A percentile compares a stretch with the other conserved stretches of the same genome.
phyloP scores from a whole-genome alignment of 2,888 invertebrate genomes.

The Clepsis dumicolana region DNA sequence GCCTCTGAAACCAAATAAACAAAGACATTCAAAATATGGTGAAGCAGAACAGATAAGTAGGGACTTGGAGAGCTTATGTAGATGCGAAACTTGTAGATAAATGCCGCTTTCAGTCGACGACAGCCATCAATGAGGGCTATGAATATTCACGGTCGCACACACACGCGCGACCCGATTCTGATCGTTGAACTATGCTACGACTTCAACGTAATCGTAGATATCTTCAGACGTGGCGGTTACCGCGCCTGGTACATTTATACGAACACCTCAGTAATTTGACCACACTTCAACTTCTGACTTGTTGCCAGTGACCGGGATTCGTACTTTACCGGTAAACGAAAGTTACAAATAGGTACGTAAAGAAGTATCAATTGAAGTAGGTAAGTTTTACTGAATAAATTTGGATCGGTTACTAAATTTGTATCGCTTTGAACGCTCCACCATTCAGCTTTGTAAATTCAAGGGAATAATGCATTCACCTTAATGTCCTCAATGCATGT shows the following conservation, averaged over 20 bases:
- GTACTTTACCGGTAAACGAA: too few relatives aligned
- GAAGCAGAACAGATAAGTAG: slow-evolving; percentile 16
- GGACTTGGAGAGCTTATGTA: slow-evolving; percentile 27
- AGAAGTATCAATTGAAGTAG: neutral
- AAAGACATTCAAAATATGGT: slow-evolving; percentile 24
- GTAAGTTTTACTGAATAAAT: neutral
- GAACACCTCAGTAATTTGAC: too few relatives aligned
- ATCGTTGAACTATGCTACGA: neutral
- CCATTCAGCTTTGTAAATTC: too few relatives aligned
- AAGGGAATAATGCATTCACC: too few relatives aligned
- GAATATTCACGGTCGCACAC: slow-evolving; percentile 54
- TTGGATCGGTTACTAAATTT: neutral
- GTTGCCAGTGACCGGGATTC: too few relatives aligned
- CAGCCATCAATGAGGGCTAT: slow-evolving; percentile 54
- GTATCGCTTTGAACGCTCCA: too few relatives aligned
- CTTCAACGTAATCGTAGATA: neutral
- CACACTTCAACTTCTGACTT: too few relatives aligned
- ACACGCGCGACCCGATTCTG: slow-evolving; percentile 17
- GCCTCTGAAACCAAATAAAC: slow-evolving; percentile 25
- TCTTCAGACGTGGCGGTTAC: neutral
- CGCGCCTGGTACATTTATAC: too few relatives aligned
- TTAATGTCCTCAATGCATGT: too few relatives aligned
- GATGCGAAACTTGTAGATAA: slow-evolving; percentile 48
- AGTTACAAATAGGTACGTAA: too few relatives aligned
- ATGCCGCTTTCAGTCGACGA: slow-evolving; percentile 48